Percentiles rank a stretch among this genome's conserved stretches.
These are phyloP conservation scores for Lamproptera curius DNA, from an alignment of 2,888 invertebrate genomes.

Conservation along the genomic window DNA sequence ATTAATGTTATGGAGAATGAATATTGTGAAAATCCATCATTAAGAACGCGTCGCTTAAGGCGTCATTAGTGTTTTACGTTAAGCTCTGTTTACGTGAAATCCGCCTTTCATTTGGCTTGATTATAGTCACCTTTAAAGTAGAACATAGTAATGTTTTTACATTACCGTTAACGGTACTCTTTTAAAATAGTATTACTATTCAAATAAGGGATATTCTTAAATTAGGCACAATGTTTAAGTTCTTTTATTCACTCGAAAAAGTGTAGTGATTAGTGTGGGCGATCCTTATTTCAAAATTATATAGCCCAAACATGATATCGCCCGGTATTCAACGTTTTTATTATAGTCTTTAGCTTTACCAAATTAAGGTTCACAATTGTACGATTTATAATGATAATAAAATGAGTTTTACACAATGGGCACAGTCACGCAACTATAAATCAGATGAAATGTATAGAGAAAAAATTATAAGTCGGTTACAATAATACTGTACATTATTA, in stretches of 20 bases:
- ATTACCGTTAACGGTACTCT: too few relatives aligned
- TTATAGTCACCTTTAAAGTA: too few relatives aligned
- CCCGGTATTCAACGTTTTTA: constrained; percentile 33
- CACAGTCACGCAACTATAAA: constrained; percentile 64
- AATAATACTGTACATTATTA: background rate
- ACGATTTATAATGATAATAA: constrained; percentile 47
- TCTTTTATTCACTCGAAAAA: background rate
- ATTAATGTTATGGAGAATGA: too few relatives aligned
- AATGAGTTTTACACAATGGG: constrained; percentile 65
- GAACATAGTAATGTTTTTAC: too few relatives aligned
- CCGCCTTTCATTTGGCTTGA: too few relatives aligned
- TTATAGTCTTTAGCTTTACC: constrained; percentile 39
- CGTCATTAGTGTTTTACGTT: too few relatives aligned
- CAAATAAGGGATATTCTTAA: too few relatives aligned
- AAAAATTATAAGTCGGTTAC: constrained; percentile 39
- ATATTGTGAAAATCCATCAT: too few relatives aligned
- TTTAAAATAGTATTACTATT: too few relatives aligned
- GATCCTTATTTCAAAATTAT: constrained; percentile 63
- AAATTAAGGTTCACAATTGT: constrained; percentile 44
- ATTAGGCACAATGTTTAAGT: too few relatives aligned
- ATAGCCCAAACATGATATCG: constrained; percentile 61
- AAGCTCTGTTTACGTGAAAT: too few relatives aligned
- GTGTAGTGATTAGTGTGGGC: constrained; percentile 56
- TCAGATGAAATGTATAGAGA: constrained; percentile 57
- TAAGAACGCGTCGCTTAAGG: too few relatives aligned